Evolutionary conservation across 2,797 vertebrate genomes (phyloP).

Genomic region (Aldrovandia affinis): DNA sequence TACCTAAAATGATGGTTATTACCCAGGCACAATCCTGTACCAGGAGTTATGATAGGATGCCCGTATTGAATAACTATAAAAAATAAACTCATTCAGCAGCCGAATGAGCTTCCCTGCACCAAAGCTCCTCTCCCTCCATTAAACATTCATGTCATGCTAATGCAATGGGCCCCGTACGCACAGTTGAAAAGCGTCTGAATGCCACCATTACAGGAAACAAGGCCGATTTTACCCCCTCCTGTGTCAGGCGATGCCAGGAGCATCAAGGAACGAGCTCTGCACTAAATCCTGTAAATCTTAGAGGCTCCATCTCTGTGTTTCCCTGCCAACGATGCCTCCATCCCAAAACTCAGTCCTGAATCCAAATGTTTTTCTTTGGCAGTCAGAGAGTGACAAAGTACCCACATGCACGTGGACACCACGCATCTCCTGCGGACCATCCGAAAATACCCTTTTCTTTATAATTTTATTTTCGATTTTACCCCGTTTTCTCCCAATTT

Average conservation of each 20-base stretch:
- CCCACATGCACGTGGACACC: background rate
- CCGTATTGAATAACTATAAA: constrained; percentile 29
- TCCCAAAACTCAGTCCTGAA: constrained; percentile 30
- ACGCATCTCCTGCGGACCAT: constrained; percentile 14
- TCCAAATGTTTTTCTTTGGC: constrained; percentile 24
- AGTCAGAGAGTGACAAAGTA: constrained; percentile 37
- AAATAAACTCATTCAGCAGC: constrained; percentile 34
- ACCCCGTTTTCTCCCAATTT: no score
- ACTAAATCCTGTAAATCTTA: constrained; percentile 23
- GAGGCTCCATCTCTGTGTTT: constrained; percentile 14
- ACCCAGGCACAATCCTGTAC: background rate
- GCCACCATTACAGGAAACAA: constrained; percentile 48
- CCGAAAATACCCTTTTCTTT: background rate
- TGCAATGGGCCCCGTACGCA: constrained; percentile 34
- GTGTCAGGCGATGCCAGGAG: constrained; percentile 26
- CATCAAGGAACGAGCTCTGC: constrained; percentile 6
- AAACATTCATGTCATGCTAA: constrained; percentile 63
- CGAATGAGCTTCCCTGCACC: background rate
- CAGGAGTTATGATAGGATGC: background rate
- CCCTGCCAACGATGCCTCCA: background rate
- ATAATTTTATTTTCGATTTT: no score
- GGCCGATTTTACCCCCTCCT: background rate
- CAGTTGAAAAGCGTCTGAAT: constrained; percentile 36
- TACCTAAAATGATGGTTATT: constrained; percentile 23
- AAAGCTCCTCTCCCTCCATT: constrained; percentile 40